Base-by-base conservation (phyloP, 2,888 invertebrate species). In the Mythimna pallens region DNA sequence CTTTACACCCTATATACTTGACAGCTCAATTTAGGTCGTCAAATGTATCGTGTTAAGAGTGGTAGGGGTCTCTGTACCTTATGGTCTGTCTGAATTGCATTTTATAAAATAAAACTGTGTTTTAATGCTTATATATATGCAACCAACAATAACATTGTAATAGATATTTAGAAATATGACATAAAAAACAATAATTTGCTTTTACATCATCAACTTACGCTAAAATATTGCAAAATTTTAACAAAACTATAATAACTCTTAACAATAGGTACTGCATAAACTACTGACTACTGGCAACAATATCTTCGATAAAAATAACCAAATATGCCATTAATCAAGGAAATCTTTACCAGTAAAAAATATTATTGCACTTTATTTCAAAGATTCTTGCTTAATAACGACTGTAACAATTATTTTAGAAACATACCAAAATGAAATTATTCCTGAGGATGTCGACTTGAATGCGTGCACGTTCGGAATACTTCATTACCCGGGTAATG, bases 351-450 rank as follows among this genome's bases (percentile, higher is more conserved):
- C 30, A 52, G 12, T 58, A 8, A 43, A 47, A 52, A 52, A 52
- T 8, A n/a, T n/a, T 52, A 20, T 52, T n/a, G 36, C 25, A 72
- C 25, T 52, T 65, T 57, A 36, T 25, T 67, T 47, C 62, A 54
- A 70, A 73, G 3, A 81, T 71, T 69, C 70, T 67, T 59, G 65
- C 69, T 67, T 52, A 43, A 67, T 62, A 73, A 73, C 20, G 34
- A 62, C 25, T n/a, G n/a, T 47, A 58, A 69, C 70, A 82, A 61
- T 62, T 64, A 65, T 59, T 83, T 63, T 3, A 3, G 30, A 71
- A 67, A 58, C 77, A 71, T 74, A 77, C 72, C 70, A 9, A 63
- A 73, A 66, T 54, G 10, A 69, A 71, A 30, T 67, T 71, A 71
- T 75, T 76, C 50, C 43, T 57, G 8, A 14, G 68, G 79, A 76